These are phyloP conservation scores for Cyclura pinguis DNA, from an alignment of 2,797 vertebrate species.

Conservation along the genomic window DNA sequence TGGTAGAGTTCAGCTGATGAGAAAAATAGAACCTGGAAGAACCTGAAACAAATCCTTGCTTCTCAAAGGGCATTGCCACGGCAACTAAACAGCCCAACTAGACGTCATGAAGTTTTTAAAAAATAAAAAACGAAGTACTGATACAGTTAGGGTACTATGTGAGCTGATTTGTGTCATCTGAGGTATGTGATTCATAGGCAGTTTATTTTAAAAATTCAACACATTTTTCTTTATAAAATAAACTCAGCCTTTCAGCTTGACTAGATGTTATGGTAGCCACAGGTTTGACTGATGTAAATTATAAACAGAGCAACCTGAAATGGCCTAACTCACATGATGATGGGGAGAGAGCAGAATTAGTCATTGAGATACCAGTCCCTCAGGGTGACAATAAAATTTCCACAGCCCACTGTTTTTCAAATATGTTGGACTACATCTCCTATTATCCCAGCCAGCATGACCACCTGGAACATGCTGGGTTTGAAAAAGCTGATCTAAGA, in stretches of 20 bases:
- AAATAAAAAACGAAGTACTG: not conserved
- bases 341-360: not conserved
- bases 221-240: not conserved
- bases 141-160: not conserved
- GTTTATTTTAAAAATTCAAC: not conserved
- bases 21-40: conserved; percentile 99
- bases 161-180: not conserved
- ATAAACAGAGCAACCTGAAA: not conserved
- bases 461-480: not conserved
- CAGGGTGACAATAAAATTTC: accelerated
- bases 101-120: no score
- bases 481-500: not conserved
- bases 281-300: not conserved
- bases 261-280: not conserved
- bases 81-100: conserved; percentile 91
- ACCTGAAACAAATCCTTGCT: conserved; percentile 97
- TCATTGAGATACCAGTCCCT: not conserved
- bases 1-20: conserved; percentile 95
- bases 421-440: no score
- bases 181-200: not conserved
- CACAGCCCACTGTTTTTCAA: not conserved
- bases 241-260: not conserved
- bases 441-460: no score
- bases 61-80: conserved; percentile 94
- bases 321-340: no score